A percentile compares a stretch with the other conserved stretches of the same genome.
These are phyloP conservation scores for Hyles lineata DNA, from an alignment of 2,888 invertebrate species.

Conservation along the genomic window DNA sequence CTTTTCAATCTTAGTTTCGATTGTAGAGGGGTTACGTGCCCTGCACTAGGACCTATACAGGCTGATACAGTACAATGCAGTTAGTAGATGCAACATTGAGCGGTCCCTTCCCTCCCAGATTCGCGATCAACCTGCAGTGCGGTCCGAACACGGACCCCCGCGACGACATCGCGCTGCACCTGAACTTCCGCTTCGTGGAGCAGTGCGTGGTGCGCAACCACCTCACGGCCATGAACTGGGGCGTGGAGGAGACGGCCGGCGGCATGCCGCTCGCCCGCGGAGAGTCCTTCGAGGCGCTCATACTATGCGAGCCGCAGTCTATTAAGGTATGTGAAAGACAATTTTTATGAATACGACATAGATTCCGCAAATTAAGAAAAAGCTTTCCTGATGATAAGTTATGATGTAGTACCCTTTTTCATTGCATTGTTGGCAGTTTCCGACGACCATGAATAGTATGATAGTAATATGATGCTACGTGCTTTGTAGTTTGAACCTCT, in stretches of 20 bases:
- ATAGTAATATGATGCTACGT: no score
- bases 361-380: neutral
- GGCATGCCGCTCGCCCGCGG: conserved; percentile 87
- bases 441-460: no score
- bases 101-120: conserved; percentile 69
- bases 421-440: no score
- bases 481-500: no score
- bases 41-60: no score
- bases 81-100: no score
- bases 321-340: conserved; percentile 77
- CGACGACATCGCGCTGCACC: conserved; percentile 91
- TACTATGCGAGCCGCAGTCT: conserved; percentile 86
- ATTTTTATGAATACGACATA: neutral
- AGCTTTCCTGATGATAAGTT: no score
- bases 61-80: no score
- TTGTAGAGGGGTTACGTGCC: no score
- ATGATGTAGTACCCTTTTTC: no score
- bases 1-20: no score
- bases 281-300: conserved; percentile 88
- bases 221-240: conserved; percentile 77
- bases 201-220: conserved; percentile 82
- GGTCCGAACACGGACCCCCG: conserved; percentile 89
- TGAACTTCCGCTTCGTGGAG: conserved; percentile 83
- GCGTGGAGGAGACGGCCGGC: conserved; percentile 75
- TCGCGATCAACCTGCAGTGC: conserved; percentile 91